phyloP scores from a whole-genome alignment of 2,797 vertebrate genomes.

The Halcyon leucocephala region DNA sequence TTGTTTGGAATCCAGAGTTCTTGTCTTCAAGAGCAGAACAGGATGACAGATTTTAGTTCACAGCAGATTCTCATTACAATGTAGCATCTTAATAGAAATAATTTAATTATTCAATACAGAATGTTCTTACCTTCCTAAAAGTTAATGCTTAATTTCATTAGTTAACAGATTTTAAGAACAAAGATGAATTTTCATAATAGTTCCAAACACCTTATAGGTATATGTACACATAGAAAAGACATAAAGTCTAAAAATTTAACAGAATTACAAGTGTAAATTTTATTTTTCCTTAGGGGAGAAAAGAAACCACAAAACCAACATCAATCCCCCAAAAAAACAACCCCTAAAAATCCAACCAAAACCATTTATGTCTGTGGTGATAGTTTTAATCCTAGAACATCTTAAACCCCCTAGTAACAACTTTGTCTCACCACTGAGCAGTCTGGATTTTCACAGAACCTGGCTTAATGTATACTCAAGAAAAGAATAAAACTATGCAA shows the following conservation, averaged over 20 bases:
- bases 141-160: neutral
- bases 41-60: neutral
- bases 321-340: neutral
- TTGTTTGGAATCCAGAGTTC: neutral
- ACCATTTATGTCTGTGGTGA: neutral
- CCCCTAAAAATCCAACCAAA: neutral
- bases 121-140: neutral
- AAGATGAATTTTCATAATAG: neutral
- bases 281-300: neutral
- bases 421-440: neutral
- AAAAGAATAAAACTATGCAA: neutral
- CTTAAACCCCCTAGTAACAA: neutral
- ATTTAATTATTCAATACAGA: conserved; percentile 11
- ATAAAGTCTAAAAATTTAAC: neutral
- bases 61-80: neutral
- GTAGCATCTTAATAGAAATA: neutral
- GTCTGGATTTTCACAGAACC: neutral
- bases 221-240: neutral
- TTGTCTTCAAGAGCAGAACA: neutral
- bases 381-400: neutral
- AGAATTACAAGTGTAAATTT: neutral
- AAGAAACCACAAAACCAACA: neutral
- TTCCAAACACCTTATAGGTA: neutral
- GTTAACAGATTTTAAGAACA: neutral
- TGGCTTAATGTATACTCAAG: neutral